Conservation (phyloP, 2,113 vertebrate species). For the Danionella cerebrum region DNA sequence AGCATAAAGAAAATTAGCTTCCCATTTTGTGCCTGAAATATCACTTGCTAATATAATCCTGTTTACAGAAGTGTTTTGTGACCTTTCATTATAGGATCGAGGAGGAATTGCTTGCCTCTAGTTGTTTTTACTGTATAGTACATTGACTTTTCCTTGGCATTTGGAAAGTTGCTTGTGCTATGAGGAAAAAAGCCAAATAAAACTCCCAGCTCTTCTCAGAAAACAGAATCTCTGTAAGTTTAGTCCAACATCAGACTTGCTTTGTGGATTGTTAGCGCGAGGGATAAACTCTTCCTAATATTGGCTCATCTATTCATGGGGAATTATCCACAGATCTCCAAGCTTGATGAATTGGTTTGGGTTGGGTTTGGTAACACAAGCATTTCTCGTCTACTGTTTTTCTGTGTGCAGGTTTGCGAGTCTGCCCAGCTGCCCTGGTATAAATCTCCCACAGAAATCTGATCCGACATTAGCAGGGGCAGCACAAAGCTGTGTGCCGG, state of each 20-base stretch:
- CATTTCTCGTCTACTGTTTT: constrained; percentile 40
- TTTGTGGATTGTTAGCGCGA: not conserved
- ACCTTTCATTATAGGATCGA: not conserved
- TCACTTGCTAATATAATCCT: not conserved
- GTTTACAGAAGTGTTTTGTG: not conserved
- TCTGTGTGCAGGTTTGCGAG: constrained; percentile 34
- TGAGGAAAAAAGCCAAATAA: not conserved
- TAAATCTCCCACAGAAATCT: constrained; percentile 58
- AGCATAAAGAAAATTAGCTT: not conserved
- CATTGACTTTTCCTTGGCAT: not conserved
- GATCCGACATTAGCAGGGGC: constrained; percentile 41
- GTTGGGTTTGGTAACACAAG: constrained; percentile 40
- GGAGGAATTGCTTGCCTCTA: not conserved
- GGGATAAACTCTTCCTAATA: not conserved
- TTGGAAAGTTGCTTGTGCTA: not conserved
- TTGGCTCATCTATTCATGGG: constrained; percentile 33
- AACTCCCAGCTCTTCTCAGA: not conserved
- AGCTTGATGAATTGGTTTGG: constrained; percentile 31
- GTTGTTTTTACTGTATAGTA: not conserved
- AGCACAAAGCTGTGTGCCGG: constrained; percentile 35
- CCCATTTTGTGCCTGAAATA: not conserved
- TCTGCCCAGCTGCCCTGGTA: constrained; percentile 53
- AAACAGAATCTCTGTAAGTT: constrained; percentile 1
- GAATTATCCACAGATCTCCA: constrained; percentile 26
- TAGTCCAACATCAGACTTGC: constrained; percentile 6